Evolutionary conservation across 2,797 vertebrate genomes (phyloP), one percentile per base, ranked within the genome.

Genomic region (Enteromius paludinosus): DNA sequence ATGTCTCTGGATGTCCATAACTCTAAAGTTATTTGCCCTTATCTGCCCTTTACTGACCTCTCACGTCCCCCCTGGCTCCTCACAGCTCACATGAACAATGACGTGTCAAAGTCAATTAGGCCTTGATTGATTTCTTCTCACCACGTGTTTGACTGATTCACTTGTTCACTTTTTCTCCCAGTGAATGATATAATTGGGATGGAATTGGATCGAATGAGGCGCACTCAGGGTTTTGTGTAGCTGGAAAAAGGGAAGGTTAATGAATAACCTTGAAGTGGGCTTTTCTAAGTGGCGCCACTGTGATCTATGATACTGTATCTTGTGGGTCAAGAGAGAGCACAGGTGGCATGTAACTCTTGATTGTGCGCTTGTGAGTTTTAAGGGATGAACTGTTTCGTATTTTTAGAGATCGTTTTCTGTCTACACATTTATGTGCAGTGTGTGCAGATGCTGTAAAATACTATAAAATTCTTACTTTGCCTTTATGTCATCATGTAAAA

Each of bases 51-150:
- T 61, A 30, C 69, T 83, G 74, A 85, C 85, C 87, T 86, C 73
- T 69, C 83, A 35, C 5, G 59, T 80, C 76, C 61, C 85, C 87
- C 45, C 8, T 45, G 72, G 47, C 43, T 75, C 66, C 71, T 78
- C 66, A 14, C 59, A 84, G 79, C 72, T 77, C 65, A 43, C 71
- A 84, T 83, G 83, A 87, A 92, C 93, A 92, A 93, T 93, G 92
- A 89, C 86, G 87, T 94, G 93, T 94, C 94, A 93, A 87, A 93
- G 89, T 91, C 93, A 94, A 93, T 95, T 94, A 94, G 86, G 88
- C 87, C 89, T 82, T 92, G 93, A 95, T 94, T 93, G 92, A 94
- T 94, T 95, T 94, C 91, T 89, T 87, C 86, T 86, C 86, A 85
- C 85, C 73, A 80, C 83, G 85, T 91, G 88, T 91, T 91, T 84